Conservation (phyloP, 2,888 invertebrate genomes). For the Thyatira batis region DNA sequence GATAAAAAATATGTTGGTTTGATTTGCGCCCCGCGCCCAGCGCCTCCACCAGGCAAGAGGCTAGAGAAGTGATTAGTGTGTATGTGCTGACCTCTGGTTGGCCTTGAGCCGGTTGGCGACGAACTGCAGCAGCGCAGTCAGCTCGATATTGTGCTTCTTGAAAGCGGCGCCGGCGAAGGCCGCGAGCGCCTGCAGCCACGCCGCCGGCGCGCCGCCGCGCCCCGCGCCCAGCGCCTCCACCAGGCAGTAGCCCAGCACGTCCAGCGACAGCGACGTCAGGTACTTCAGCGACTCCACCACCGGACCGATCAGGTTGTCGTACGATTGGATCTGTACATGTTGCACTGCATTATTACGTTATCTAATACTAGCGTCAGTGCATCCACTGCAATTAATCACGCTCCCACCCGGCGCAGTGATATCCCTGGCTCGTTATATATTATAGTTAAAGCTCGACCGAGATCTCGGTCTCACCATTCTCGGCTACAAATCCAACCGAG, state of each 20-base stretch:
- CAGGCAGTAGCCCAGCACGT: constrained; percentile 97
- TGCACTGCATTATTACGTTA: too few species aligned
- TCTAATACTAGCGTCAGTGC: too few species aligned
- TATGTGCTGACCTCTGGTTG: constrained; percentile 89
- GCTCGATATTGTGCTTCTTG: constrained; percentile 98
- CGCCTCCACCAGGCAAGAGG: not conserved
- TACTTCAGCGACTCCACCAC: constrained; percentile 99
- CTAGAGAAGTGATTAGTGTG: not conserved
- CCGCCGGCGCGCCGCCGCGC: constrained; percentile 83
- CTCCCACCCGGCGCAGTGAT: constrained; percentile 35
- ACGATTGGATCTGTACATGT: constrained; percentile 90
- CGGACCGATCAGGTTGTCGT: constrained; percentile 96
- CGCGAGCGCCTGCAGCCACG: constrained; percentile 96
- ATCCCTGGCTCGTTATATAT: constrained; percentile 40
- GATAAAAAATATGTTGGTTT: too few species aligned
- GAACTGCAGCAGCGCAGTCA: constrained; percentile 97
- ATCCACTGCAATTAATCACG: not conserved
- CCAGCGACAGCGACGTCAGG: constrained; percentile 96
- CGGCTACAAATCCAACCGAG: not conserved
- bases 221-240: constrained; percentile 89
- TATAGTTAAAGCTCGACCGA: not conserved
- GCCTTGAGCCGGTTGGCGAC: constrained; percentile 98
- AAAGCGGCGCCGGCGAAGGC: constrained; percentile 98
- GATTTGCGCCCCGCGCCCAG: too few species aligned
- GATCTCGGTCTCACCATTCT: not conserved